Evolutionary conservation across 2,888 invertebrate species (phyloP), one percentile per base, ranked within the genome.

Genomic region (Chymomyza procnemis): DNA sequence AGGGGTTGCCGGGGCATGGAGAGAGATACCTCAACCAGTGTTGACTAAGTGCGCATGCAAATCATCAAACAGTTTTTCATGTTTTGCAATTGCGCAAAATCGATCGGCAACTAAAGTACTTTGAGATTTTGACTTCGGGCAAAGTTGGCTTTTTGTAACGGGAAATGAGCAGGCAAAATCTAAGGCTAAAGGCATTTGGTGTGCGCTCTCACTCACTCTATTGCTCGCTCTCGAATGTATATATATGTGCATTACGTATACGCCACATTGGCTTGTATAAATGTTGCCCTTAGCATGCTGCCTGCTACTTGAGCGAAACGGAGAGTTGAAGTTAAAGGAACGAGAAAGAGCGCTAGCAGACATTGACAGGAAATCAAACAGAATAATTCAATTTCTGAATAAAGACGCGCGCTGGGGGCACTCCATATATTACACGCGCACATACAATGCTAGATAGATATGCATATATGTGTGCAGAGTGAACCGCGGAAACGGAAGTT

Each of bases 351-450:
- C 34, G 34, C 34, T 41, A 30, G 14, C 54, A 76, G 73, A 65
- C 64, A 65, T 76, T 73, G 72, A 70, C 72, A 84, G 85, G 82
- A 87, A 87, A 88, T 88, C 85, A 88, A 88, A 88, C 78, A 83
- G 82, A 87, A 88, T 87, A 86, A 86, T 88, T 88, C 87, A 82
- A 87, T 85, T 85, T 85, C 78, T 75, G 81, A 81, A 79, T 82
- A 84, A 88, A 86, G 85, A 78, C 73, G 71, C 71, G 71, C 71
- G 75, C 71, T 75, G 67, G 69, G 57, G 52, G 63, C 61, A 67
- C 48, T 30, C 5, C 5, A 12, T 50, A 50, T 50, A n/a, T 18
- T n/a, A n/a, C n/a, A 50, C 19, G 6, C 26, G 2, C 19, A 14
- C 16, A 6, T 50, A 50, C 0, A 4, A 16, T 4, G n/a, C 4